Percentiles rank a stretch among this genome's conserved stretches.
Evolutionary conservation across 1,140 invertebrate genomes (phyloP).

Genomic region (Lepidurus packardi): DNA sequence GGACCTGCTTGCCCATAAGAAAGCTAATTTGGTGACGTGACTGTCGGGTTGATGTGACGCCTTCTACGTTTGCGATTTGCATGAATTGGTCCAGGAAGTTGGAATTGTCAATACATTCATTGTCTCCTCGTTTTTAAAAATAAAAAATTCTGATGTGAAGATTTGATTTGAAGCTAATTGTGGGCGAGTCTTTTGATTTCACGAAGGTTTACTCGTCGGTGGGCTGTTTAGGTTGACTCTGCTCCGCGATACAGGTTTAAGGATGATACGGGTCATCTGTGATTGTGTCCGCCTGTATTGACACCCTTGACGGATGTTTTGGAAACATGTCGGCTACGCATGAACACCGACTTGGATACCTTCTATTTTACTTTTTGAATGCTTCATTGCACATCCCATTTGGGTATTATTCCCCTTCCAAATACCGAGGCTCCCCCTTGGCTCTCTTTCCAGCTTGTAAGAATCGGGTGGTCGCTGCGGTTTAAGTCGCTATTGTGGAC

Average conservation of each 20-base stretch:
- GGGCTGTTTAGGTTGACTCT: too few relatives aligned
- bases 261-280: not conserved
- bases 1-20: not conserved
- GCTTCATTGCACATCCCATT: constrained; percentile 21
- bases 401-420: not conserved
- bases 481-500: constrained; percentile 11
- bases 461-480: not conserved
- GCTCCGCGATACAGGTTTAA: not conserved
- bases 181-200: constrained; percentile 23
- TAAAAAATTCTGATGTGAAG: constrained; percentile 16
- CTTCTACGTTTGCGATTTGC: not conserved
- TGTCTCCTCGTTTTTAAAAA: not conserved
- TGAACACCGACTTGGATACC: constrained; percentile 13
- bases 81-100: not conserved
- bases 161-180: not conserved
- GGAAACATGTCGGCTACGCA: constrained; percentile 29
- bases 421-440: not conserved
- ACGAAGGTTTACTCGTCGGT: too few relatives aligned
- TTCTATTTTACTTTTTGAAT: constrained; percentile 4
- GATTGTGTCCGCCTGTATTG: constrained; percentile 11
- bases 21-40: not conserved
- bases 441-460: not conserved
- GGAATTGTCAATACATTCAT: not conserved
- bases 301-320: constrained; percentile 28
- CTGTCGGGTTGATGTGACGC: not conserved